Percentiles rank a stretch among this genome's conserved stretches.
Conservation (phyloP, 2,888 invertebrate species). For the Congeria kusceri region DNA sequence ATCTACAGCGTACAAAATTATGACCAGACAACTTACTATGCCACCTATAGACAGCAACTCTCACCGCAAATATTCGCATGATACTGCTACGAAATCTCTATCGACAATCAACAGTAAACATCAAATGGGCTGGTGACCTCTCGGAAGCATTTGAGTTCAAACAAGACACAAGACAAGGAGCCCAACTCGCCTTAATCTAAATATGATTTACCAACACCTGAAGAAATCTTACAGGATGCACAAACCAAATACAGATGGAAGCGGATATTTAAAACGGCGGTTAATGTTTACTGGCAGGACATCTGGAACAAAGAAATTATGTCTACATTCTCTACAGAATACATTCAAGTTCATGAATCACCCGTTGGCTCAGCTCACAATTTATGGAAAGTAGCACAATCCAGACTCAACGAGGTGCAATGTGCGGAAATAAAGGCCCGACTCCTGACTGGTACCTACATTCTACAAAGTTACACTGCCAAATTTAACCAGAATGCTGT, state of each 20-base stretch:
- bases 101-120: neutral
- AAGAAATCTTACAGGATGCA: neutral
- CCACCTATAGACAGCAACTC: too few relatives aligned
- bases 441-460: too few relatives aligned
- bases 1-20: neutral
- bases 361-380: too few relatives aligned
- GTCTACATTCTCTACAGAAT: too few relatives aligned
- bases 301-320: neutral
- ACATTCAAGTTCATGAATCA: too few relatives aligned
- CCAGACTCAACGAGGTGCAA: too few relatives aligned
- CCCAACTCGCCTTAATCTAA: neutral
- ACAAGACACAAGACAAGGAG: conserved; percentile 12
- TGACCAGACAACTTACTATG: neutral
- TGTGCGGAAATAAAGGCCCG: too few relatives aligned
- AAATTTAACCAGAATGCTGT: too few relatives aligned
- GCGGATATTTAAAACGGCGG: neutral
- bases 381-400: too few relatives aligned
- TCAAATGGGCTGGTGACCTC: conserved; percentile 6
- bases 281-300: neutral
- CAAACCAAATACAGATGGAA: neutral
- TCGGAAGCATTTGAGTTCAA: neutral
- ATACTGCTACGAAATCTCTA: conserved; percentile 9
- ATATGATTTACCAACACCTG: neutral
- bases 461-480: too few relatives aligned
- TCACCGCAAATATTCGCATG: neutral